phyloP scores from a whole-genome alignment of 2,113 vertebrate genomes.

The Atrichornis clamosus region DNA sequence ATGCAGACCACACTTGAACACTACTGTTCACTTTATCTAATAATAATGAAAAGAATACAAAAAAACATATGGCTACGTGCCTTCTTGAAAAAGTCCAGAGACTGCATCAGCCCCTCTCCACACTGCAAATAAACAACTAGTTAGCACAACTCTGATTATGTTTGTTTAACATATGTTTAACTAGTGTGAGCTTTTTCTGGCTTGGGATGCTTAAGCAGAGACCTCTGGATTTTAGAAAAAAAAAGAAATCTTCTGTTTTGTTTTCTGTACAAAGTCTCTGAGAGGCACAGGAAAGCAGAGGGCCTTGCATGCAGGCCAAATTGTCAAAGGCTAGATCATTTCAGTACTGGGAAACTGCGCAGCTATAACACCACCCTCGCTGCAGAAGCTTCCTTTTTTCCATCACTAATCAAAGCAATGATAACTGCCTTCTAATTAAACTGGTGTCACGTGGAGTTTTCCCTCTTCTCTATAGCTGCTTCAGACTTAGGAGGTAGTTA shows the following conservation, averaged over 20 bases:
- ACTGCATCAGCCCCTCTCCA: neutral
- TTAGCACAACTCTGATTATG: neutral
- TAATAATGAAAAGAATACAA: neutral
- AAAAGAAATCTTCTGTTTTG: neutral
- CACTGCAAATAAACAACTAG: neutral
- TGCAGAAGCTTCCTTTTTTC: neutral
- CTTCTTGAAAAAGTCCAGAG: neutral
- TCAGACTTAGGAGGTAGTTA: neutral
- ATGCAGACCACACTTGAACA: neutral
- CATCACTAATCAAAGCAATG: neutral
- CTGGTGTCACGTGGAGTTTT: neutral
- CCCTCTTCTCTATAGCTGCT: neutral
- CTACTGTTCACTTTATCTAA: neutral
- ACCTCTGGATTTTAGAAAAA: neutral
- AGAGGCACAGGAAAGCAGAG: neutral
- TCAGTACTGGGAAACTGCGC: neutral
- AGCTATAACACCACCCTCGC: neutral
- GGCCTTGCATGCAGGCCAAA: neutral
- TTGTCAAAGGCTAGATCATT: neutral
- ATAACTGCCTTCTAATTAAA: conserved; percentile 10
- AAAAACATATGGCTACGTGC: neutral
- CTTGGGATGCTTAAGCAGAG: neutral
- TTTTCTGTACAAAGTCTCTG: neutral
- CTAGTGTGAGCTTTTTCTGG: neutral
- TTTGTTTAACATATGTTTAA: neutral